phyloP scores from a whole-genome alignment of 1,140 invertebrate genomes.

The Probaryconus sp. region DNA sequence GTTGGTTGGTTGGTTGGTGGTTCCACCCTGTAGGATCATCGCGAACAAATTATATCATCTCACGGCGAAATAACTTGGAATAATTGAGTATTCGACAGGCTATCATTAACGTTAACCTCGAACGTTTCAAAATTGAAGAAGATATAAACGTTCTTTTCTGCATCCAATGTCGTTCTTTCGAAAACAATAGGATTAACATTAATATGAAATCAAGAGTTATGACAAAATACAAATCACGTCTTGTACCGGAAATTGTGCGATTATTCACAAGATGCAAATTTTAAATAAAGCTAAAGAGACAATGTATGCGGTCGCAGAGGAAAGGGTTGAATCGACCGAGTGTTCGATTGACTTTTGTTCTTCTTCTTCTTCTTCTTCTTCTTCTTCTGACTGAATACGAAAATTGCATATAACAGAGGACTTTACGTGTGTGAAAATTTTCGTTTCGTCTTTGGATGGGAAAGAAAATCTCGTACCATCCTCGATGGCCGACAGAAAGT shows the following conservation, averaged over 20 bases:
- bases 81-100: slow-evolving; percentile 58
- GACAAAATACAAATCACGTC: no score
- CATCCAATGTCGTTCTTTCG: no score
- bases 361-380: no score
- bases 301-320: no score
- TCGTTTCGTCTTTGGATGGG: slow-evolving; percentile 1
- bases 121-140: no score
- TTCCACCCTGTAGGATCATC: slow-evolving; percentile 54
- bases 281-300: slow-evolving; percentile 5
- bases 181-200: no score
- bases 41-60: slow-evolving; percentile 55
- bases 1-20: no score
- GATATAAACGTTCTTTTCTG: no score
- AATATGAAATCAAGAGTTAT: no score
- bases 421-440: slow-evolving; percentile 49
- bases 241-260: no score
- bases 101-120: slow-evolving; percentile 50
- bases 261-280: slow-evolving; percentile 13
- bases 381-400: no score
- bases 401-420: slow-evolving; percentile 52
- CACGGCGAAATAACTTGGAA: slow-evolving; percentile 59
- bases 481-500: slow-evolving; percentile 20
- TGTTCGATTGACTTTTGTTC: slow-evolving; percentile 47
- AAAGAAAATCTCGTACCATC: background rate
- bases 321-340: slow-evolving; percentile 35